These are phyloP conservation scores for Chesias legatella DNA, from an alignment of 2,888 invertebrate genomes.

Conservation along the genomic window DNA sequence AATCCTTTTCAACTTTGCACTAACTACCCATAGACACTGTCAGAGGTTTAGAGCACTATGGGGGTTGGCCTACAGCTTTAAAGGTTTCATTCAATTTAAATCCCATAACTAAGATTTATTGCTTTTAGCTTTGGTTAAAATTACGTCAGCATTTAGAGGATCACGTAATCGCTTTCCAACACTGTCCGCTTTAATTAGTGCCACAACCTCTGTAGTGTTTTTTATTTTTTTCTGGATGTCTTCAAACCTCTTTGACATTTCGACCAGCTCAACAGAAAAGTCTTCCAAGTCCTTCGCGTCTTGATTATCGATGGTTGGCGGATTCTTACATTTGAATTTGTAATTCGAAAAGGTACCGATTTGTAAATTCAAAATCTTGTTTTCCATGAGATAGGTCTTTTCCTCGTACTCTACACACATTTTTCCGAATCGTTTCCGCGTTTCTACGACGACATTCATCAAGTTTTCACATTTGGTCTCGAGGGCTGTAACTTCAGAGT, in stretches of 20 bases:
- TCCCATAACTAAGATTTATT: too few species aligned
- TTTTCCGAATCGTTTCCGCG: slow-evolving; percentile 66
- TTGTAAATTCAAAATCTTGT: slow-evolving; percentile 57
- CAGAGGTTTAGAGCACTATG: too few species aligned
- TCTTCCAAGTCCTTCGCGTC: slow-evolving; percentile 49
- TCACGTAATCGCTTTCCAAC: slow-evolving; percentile 44
- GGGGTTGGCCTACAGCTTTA: too few species aligned
- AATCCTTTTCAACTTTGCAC: too few species aligned
- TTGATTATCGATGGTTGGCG: slow-evolving; percentile 35
- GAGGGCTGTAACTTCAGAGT: slow-evolving; percentile 40
- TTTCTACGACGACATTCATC: slow-evolving; percentile 68
- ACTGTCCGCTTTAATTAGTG: slow-evolving; percentile 51
- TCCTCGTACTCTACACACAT: slow-evolving; percentile 59
- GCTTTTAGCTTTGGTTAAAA: slow-evolving; percentile 50
- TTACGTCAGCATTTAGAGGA: slow-evolving; percentile 47
- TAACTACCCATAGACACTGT: too few species aligned
- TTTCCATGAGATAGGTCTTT: slow-evolving; percentile 53
- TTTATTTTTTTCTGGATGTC: slow-evolving; percentile 40
- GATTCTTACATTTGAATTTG: slow-evolving; percentile 51
- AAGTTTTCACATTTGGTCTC: slow-evolving; percentile 63
- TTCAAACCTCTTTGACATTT: slow-evolving; percentile 44
- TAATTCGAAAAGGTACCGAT: slow-evolving; percentile 52
- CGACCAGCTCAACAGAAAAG: slow-evolving; percentile 44
- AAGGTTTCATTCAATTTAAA: too few species aligned
- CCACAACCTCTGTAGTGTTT: slow-evolving; percentile 49